Conservation (phyloP, 2,888 invertebrate genomes). For the Zaprionus bogoriensis region DNA sequence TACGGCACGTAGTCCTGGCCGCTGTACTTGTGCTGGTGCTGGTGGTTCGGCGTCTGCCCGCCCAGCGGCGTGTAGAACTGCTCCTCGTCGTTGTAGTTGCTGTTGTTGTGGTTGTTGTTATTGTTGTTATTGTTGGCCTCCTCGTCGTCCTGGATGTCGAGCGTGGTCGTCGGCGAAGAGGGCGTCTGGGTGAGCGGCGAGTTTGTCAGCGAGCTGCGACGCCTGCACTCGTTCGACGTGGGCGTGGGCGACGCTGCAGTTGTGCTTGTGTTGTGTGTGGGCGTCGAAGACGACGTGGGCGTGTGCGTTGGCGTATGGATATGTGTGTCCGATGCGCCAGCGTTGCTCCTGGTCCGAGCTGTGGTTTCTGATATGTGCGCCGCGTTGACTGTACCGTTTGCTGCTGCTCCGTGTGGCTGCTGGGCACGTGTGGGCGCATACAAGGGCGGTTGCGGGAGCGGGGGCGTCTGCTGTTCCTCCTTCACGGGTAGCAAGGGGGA, state of each 20-base stretch:
- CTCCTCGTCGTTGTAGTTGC: slow-evolving; percentile 39
- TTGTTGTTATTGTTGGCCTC: slow-evolving; percentile 53
- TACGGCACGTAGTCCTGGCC: slow-evolving; percentile 73
- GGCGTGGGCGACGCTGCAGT: slow-evolving; percentile 1
- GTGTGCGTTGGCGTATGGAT: background rate
- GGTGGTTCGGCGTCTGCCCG: slow-evolving; percentile 24
- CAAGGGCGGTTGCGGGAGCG: slow-evolving; percentile 28
- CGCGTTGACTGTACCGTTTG: no score
- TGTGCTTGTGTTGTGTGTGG: background rate
- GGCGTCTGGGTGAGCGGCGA: slow-evolving; percentile 5
- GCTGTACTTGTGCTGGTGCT: slow-evolving; percentile 49
- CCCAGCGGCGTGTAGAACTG: slow-evolving; percentile 43
- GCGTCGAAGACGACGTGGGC: background rate
- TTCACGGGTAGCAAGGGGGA: slow-evolving; percentile 78
- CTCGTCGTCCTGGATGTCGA: slow-evolving; percentile 14
- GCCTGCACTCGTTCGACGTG: slow-evolving; percentile 51
- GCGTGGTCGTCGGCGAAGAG: slow-evolving; percentile 12
- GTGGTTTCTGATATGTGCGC: slow-evolving; percentile 70
- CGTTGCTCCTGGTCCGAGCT: no score
- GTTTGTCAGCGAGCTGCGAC: slow-evolving; percentile 69
- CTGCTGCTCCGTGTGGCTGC: no score
- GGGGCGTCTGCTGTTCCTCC: slow-evolving; percentile 47
- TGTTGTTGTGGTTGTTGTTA: slow-evolving; percentile 40
- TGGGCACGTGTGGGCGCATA: slow-evolving; percentile 34
- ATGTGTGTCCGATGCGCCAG: background rate